Percentiles rank a stretch among this genome's conserved stretches.
These are phyloP conservation scores for Agrochola lychnidis DNA, from an alignment of 2,888 invertebrate species.

Conservation along the genomic window DNA sequence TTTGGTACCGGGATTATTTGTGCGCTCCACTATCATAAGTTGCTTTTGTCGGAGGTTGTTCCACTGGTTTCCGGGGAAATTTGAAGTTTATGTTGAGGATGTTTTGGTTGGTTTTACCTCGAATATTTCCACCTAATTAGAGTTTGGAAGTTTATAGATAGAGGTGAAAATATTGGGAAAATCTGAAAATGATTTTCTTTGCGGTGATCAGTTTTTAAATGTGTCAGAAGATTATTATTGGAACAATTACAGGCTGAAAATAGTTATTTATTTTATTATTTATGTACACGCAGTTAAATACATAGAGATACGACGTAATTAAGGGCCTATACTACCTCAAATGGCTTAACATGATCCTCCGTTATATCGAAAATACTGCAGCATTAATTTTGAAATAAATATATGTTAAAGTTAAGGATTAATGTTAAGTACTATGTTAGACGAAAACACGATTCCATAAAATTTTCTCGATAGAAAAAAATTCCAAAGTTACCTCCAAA, in stretches of 20 bases:
- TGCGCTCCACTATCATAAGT: conserved; percentile 39
- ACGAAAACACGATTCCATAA: no score
- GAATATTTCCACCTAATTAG: background rate
- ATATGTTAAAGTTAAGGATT: no score
- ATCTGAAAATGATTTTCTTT: background rate
- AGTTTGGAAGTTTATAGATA: background rate
- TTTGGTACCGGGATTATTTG: conserved; percentile 56
- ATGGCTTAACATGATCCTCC: no score
- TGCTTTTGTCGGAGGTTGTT: conserved; percentile 42
- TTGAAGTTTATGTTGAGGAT: background rate
- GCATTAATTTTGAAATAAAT: no score
- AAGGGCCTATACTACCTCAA: no score
- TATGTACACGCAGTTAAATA: no score
- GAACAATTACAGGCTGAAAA: no score
- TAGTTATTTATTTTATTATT: background rate
- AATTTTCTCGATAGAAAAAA: no score
- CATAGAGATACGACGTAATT: no score
- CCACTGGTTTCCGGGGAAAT: conserved; percentile 27
- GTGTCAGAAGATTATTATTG: background rate
- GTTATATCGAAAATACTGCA: no score
- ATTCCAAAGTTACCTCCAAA: no score
- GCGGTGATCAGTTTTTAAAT: background rate
- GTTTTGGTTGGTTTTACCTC: background rate
- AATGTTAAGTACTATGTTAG: no score
- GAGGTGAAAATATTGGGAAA: background rate